phyloP scores from a whole-genome alignment of 2,113 vertebrate genomes.

The Formicarius rufipectus region DNA sequence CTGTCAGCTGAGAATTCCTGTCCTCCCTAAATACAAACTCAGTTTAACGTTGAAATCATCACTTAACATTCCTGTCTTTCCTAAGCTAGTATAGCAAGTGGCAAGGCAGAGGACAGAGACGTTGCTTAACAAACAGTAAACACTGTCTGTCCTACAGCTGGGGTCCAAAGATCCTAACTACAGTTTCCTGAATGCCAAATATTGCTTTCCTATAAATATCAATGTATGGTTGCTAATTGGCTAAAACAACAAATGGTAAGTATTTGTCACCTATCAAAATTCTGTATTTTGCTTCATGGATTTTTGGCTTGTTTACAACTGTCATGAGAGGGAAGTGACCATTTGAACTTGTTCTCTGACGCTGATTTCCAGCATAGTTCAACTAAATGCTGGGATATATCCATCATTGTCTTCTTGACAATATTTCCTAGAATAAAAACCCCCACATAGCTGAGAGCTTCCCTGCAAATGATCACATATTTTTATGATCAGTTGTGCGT shows the following conservation, averaged over 20 bases:
- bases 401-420: neutral
- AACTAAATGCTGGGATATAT: neutral
- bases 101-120: neutral
- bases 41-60: neutral
- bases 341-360: neutral
- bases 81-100: neutral
- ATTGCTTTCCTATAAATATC: neutral
- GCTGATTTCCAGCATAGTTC: neutral
- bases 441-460: neutral
- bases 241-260: neutral
- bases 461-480: neutral
- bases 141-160: neutral
- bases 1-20: neutral
- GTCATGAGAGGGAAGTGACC: neutral
- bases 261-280: neutral
- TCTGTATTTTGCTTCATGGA: neutral
- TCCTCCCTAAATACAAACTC: neutral
- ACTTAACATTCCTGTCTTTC: neutral
- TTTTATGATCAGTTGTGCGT: neutral
- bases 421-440: neutral
- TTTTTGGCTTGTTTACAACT: neutral
- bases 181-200: neutral
- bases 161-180: neutral
- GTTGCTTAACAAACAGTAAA: neutral
- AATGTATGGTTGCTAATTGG: neutral